Evolutionary conservation across 2,797 vertebrate genomes (phyloP).

Genomic region (Xerus rutilus): DNA sequence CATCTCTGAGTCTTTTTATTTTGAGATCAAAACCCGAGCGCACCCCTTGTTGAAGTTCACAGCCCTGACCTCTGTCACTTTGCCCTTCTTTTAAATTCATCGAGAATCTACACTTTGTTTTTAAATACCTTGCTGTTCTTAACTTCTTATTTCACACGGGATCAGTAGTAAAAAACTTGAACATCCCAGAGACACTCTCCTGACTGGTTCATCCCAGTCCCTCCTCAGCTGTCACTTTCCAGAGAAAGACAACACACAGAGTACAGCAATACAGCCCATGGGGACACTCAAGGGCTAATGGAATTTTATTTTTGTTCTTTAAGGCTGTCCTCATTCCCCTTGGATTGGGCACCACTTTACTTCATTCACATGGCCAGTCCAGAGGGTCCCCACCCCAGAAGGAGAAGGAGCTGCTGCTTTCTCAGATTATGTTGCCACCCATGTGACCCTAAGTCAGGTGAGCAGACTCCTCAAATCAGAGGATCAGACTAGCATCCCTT

Average conservation of each 20-base stretch:
- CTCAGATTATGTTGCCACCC: neutral
- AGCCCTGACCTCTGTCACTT: neutral
- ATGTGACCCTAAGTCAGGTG: neutral
- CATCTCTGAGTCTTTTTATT: neutral
- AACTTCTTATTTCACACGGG: neutral
- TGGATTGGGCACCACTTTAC: neutral
- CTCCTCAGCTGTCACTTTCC: neutral
- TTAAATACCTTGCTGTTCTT: neutral
- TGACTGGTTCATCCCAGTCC: too few species aligned
- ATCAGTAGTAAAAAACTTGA: neutral
- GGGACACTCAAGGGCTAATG: too few species aligned
- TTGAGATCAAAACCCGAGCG: neutral
- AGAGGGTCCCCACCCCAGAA: too few species aligned
- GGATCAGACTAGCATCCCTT: neutral
- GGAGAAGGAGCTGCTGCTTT: neutral
- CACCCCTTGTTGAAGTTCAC: neutral
- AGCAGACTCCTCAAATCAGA: neutral
- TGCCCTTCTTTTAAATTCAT: too few species aligned
- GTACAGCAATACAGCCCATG: neutral
- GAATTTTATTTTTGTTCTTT: neutral
- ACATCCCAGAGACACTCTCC: neutral
- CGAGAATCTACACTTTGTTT: neutral
- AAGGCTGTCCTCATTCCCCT: neutral
- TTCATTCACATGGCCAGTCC: neutral
- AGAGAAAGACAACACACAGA: neutral